Conservation (phyloP, 2,113 vertebrate genomes). For the Fulica atra region DNA sequence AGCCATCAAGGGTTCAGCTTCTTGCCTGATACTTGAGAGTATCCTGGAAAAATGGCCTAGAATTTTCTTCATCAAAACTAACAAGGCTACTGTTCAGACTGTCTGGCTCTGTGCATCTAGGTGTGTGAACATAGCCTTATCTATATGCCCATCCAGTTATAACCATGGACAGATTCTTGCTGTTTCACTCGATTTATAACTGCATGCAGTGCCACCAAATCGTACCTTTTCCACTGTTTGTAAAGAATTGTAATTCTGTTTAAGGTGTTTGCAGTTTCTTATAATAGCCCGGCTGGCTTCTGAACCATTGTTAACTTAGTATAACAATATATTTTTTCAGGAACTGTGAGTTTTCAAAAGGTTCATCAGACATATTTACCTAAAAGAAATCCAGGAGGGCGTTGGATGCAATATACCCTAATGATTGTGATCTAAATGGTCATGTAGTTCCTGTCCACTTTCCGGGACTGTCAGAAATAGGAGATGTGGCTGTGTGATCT, state of each 20-base stretch:
- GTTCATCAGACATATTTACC: accelerated
- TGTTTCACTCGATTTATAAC: not conserved
- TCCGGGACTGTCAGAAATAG: not conserved
- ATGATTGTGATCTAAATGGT: not conserved
- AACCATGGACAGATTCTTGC: not conserved
- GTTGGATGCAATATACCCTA: not conserved
- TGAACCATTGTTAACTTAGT: not conserved
- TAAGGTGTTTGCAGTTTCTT: not conserved
- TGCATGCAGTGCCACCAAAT: not conserved
- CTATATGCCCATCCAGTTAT: accelerated
- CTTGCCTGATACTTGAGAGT: not conserved
- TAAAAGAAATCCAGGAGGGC: not conserved
- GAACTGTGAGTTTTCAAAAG: not conserved
- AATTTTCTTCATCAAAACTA: not conserved
- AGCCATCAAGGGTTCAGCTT: not conserved
- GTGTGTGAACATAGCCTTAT: accelerated
- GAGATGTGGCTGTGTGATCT: accelerated
- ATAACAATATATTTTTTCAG: not conserved
- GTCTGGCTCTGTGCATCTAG: accelerated
- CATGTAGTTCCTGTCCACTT: not conserved
- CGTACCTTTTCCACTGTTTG: not conserved
- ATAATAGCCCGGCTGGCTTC: not conserved
- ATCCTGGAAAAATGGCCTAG: not conserved
- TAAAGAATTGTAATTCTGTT: not conserved
- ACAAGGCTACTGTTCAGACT: accelerated